A percentile compares a stretch with the other conserved stretches of the same genome.
phyloP scores from a whole-genome alignment of 2,888 invertebrate genomes.

The Heteromyza rotundicornis region DNA sequence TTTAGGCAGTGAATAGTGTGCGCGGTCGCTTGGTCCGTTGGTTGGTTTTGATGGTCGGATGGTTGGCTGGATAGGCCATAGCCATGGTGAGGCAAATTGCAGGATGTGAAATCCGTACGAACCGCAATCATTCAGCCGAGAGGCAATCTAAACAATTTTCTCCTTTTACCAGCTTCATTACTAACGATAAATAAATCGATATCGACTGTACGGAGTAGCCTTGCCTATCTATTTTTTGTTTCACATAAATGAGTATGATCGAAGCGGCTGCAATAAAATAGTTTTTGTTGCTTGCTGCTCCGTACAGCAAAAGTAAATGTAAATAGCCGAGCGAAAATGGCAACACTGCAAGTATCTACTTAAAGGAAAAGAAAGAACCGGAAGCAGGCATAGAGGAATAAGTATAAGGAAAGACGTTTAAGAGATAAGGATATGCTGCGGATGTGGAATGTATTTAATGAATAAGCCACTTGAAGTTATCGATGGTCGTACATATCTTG shows the following conservation, averaged over 20 bases:
- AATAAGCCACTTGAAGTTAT: neutral
- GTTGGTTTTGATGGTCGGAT: too few species aligned
- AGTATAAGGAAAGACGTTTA: too few species aligned
- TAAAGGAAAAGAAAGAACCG: too few species aligned
- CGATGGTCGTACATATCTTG: too few species aligned
- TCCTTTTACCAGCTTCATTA: slow-evolving; percentile 56
- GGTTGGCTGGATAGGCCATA: too few species aligned
- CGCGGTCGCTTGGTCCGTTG: too few species aligned
- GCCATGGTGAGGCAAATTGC: neutral
- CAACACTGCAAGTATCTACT: too few species aligned
- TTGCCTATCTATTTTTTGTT: neutral
- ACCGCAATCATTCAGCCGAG: neutral
- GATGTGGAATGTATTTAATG: neutral
- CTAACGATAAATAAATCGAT: slow-evolving; percentile 57
- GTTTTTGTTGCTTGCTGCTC: neutral
- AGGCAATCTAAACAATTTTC: slow-evolving; percentile 52
- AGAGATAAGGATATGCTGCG: too few species aligned
- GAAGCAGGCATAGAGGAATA: too few species aligned
- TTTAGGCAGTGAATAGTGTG: too few species aligned
- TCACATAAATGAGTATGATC: neutral
- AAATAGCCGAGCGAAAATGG: too few species aligned
- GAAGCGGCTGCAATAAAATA: neutral
- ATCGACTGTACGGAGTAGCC: slow-evolving; percentile 39
- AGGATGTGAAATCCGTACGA: neutral
- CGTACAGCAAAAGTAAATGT: too few species aligned